Conservation (phyloP, 2,113 vertebrate genomes). For the Laterallus jamaicensis region DNA sequence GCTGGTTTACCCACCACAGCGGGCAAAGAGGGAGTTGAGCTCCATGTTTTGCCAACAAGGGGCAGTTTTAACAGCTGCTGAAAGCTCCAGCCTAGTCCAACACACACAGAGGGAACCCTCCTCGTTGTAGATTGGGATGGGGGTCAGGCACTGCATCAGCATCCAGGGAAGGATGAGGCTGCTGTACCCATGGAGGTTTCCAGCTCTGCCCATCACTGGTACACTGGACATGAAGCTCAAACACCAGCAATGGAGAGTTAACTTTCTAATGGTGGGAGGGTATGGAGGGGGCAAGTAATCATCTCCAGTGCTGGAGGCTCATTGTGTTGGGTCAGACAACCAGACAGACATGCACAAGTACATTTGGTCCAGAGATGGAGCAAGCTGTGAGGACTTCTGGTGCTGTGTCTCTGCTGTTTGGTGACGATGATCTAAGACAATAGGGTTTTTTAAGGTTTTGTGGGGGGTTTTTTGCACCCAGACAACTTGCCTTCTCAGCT, state of each 20-base stretch:
- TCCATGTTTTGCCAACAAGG: neutral
- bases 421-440: neutral
- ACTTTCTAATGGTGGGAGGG: neutral
- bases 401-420: neutral
- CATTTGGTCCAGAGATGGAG: neutral
- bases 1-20: accelerated
- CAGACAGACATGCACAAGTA: neutral
- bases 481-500: neutral
- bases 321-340: neutral
- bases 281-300: neutral
- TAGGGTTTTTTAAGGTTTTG: too few species aligned
- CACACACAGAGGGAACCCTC: accelerated
- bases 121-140: neutral
- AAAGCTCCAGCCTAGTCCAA: neutral
- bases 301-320: neutral
- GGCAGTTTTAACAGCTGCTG: neutral
- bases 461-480: neutral
- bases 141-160: too few species aligned
- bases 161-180: neutral
- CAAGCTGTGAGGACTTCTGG: neutral
- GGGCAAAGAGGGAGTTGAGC: neutral
- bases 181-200: neutral
- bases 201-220: neutral
- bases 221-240: neutral
- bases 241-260: neutral